Evolutionary conservation across 2,888 invertebrate species (phyloP).

Genomic region (Elmis aenea): DNA sequence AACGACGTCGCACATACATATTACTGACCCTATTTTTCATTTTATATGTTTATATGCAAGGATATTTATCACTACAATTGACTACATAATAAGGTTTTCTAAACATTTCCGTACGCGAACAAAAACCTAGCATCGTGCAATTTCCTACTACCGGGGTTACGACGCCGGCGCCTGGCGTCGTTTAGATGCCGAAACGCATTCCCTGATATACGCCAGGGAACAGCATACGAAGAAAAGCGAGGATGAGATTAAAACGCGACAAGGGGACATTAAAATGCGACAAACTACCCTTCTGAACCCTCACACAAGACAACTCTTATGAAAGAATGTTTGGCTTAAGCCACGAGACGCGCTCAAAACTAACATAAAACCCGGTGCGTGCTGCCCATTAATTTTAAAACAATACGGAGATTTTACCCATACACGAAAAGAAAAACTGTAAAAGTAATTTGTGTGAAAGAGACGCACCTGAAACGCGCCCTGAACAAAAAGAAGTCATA

Average conservation of each 20-base stretch:
- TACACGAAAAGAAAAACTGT: too few relatives aligned
- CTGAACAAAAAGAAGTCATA: not conserved
- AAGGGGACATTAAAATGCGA: too few relatives aligned
- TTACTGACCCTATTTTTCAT: conserved; percentile 6
- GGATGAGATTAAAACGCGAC: too few relatives aligned
- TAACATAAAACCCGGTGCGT: too few relatives aligned
- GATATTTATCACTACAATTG: conserved; percentile 13
- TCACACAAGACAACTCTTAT: not conserved
- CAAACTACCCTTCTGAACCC: too few relatives aligned
- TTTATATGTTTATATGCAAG: conserved; percentile 6
- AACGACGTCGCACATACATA: conserved; percentile 6
- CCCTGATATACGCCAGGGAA: too few relatives aligned
- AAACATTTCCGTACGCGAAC: conserved; percentile 5
- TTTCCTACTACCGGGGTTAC: conserved; percentile 11
- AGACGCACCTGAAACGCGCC: not conserved
- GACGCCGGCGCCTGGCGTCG: conserved; percentile 17
- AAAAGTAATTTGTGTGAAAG: too few relatives aligned
- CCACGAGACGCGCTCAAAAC: too few relatives aligned
- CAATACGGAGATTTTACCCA: too few relatives aligned
- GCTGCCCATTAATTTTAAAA: too few relatives aligned
- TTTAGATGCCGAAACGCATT: conserved; percentile 13
- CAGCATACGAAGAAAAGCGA: too few relatives aligned
- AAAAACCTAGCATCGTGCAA: conserved; percentile 10
- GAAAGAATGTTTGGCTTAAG: not conserved
- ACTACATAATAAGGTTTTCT: conserved; percentile 9